Evolutionary conservation across 2,113 vertebrate genomes (phyloP).

Genomic region (Odontesthes bonariensis): DNA sequence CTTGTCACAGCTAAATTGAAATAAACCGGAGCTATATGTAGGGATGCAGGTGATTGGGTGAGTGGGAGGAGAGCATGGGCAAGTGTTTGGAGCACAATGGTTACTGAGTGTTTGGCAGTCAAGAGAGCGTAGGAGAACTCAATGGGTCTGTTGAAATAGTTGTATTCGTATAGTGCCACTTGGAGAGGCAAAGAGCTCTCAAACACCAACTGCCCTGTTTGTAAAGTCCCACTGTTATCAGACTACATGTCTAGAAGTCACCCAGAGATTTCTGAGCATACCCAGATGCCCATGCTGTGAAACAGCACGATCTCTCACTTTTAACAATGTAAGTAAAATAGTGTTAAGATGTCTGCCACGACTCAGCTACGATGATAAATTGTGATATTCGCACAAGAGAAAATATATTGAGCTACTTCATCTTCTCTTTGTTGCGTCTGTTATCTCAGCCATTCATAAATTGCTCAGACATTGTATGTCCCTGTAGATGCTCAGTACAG

Average conservation of each 20-base stretch:
- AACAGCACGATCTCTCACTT: slow-evolving; percentile 10
- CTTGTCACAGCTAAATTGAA: not conserved
- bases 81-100: slow-evolving; percentile 64
- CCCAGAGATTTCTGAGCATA: slow-evolving; percentile 38
- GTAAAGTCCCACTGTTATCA: slow-evolving; percentile 42
- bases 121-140: slow-evolving; percentile 72
- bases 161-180: slow-evolving; percentile 69
- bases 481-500: slow-evolving; percentile 27
- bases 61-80: slow-evolving; percentile 57
- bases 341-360: slow-evolving; percentile 37
- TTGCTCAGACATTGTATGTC: slow-evolving; percentile 44
- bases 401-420: slow-evolving; percentile 64
- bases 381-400: slow-evolving; percentile 45
- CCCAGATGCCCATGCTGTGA: slow-evolving; percentile 11
- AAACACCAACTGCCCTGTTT: slow-evolving; percentile 45
- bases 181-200: slow-evolving; percentile 59
- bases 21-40: slow-evolving; percentile 7
- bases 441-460: slow-evolving; percentile 67
- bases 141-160: slow-evolving; percentile 65
- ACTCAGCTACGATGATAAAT: slow-evolving; percentile 41
- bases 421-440: slow-evolving; percentile 57
- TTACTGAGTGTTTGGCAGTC: slow-evolving; percentile 65
- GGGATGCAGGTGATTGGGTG: slow-evolving; percentile 52
- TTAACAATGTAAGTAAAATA: slow-evolving; percentile 35
- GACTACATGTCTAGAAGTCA: slow-evolving; percentile 47